Evolutionary conservation across 2,113 vertebrate genomes (phyloP), one percentile per base, ranked within the genome.

Genomic region (Aleadryas rufinucha): DNA sequence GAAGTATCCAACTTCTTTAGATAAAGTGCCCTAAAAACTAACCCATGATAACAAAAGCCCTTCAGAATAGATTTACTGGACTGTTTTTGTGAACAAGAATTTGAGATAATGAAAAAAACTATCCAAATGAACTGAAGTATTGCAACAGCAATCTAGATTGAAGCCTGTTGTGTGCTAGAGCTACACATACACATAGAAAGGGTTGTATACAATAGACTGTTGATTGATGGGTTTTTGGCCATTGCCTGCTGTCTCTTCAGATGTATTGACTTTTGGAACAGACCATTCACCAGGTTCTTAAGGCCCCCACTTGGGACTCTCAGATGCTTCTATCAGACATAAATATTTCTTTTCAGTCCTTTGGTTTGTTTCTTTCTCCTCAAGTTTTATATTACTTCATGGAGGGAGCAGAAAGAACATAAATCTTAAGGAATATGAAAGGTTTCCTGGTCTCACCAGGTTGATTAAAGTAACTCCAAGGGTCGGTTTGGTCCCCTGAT

Each of bases 1-100:
- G 49, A 96, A 85, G 82, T 89, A 95, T 47, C 42, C 78, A 71
- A 72, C 53, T 96, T 95, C 47, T 88, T 79, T 42, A 64, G 31
- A 44, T 66, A 37, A 89, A 61, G 49, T n/a, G 16, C 33, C 66
- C 61, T 76, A 79, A 84, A 89, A 89, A 16, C 65, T 69, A 89
- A 26, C 28, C 68, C 11, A 1, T 45, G 15, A 41, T 81, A 90
- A 77, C 53, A 79, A 57, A 76, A 68, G 5, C 15, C 21, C 35
- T 27, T 89, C 59, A 57, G 52, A 93, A 71, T 31, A 72, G 23
- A 64, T 78, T 79, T 89, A 60, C 31, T 60, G 49, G 57, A 37
- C 11, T 71, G 8, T 16, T 87, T 84, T 68, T 69, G 33, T 89
- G 77, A 83, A 75, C 0, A 5, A 44, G 30, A 78, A 16, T 19